Evolutionary conservation across 2,888 invertebrate genomes (phyloP), one percentile per base, ranked within the genome.

Genomic region (Pristionchus maxplancki): DNA sequence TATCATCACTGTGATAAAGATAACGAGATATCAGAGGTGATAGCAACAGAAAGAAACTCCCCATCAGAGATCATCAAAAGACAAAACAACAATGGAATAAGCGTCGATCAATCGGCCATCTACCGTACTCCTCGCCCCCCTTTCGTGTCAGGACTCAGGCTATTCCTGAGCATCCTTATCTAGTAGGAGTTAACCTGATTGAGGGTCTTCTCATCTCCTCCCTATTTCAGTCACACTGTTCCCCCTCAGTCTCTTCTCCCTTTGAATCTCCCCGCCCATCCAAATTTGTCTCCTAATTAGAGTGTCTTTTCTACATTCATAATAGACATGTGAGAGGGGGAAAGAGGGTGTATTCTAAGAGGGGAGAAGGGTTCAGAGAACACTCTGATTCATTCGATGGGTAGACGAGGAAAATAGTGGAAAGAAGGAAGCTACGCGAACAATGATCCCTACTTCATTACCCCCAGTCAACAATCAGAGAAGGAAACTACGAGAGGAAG

Each of bases 21-120:
- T 74, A 74, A 74, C 74, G 74, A 74, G 74, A 74, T 40, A 74
- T 40, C 20, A 74, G 48, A 6, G 48, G 9, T 81, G 50, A 34
- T 81, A 48, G 48, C 17, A 44, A 40, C 44, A 78, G 78, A 74
- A 20, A 81, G 28, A 50, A 81, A 74, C 74, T 40, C n/a, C n/a
- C 67, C 28, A 48, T 81, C 48, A 31, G 50, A 48, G 81, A 50
- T 81, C 50, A 50, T 81, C 17, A 5, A 28, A 6, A 40, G n/a
- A 50, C 6, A 48, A 31, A 81, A 81, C 81, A 50, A 81, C 81
- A 44, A 50, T 15, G 9, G 31, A 81, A 28, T 28, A 48, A 81
- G 81, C 34, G 81, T 50, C 81, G 81, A 50, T 50, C 50, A 81
- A 17, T 81, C 5, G 17, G 31, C 13, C 44, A 40, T 78, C 78